phyloP scores from a whole-genome alignment of 2,797 vertebrate genomes.

The Meda fulgida region DNA sequence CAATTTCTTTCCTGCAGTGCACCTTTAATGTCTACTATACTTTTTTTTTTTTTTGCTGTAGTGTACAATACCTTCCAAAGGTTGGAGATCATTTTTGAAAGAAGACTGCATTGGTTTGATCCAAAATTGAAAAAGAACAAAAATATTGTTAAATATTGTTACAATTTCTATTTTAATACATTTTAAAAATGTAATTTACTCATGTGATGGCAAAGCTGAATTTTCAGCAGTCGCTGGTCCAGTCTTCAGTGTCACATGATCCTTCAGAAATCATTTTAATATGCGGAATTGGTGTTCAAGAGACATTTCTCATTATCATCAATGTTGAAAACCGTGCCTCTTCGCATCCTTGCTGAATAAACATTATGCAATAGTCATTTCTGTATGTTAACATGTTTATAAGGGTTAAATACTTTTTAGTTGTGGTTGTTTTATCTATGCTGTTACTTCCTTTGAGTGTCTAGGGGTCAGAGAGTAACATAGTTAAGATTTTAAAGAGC shows the following conservation, averaged over 20 bases:
- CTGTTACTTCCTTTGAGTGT: too few species aligned
- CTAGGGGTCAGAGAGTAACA: too few species aligned
- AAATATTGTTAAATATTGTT: background rate
- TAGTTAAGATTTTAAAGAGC: too few species aligned
- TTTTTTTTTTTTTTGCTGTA: background rate
- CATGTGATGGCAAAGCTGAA: background rate
- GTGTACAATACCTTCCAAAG: background rate
- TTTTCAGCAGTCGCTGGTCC: background rate
- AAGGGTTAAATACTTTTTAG: background rate
- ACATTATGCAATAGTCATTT: background rate
- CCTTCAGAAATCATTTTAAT: background rate
- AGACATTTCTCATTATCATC: background rate
- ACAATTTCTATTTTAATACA: too few species aligned
- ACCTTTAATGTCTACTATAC: background rate
- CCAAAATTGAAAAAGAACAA: background rate
- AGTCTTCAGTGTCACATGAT: background rate
- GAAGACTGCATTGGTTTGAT: background rate
- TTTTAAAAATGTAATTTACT: background rate
- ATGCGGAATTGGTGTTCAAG: background rate
- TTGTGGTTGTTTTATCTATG: background rate
- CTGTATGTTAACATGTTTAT: background rate
- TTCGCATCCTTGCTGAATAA: background rate
- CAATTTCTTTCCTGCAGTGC: conserved; percentile 9
- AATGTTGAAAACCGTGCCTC: background rate
- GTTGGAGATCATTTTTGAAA: background rate